Conservation (phyloP, 2,888 invertebrate species). For the Cyrtodaria siliqua region DNA sequence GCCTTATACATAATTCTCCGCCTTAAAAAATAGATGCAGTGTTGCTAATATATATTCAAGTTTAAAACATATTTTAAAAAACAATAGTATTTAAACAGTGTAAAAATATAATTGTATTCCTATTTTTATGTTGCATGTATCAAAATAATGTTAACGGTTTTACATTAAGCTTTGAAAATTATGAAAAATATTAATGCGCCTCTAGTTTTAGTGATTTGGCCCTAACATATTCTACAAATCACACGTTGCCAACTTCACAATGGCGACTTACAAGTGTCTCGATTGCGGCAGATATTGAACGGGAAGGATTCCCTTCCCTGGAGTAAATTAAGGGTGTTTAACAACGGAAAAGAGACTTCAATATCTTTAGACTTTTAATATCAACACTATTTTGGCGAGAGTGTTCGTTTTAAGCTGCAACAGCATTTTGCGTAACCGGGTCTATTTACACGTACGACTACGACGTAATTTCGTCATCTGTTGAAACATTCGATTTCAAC, state of each 20-base stretch:
- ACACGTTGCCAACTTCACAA: conserved; percentile 77
- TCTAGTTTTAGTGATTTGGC: conserved; percentile 22
- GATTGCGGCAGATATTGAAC: conserved; percentile 54
- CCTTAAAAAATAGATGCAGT: background rate
- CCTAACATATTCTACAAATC: conserved; percentile 30
- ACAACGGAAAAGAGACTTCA: conserved; percentile 35
- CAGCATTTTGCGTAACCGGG: conserved; percentile 37
- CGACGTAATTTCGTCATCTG: conserved; percentile 71
- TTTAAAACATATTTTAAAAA: too few relatives aligned
- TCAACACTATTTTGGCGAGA: background rate
- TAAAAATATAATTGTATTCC: background rate
- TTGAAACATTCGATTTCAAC: conserved; percentile 69
- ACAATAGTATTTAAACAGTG: too few relatives aligned
- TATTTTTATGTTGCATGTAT: background rate
- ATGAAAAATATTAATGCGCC: background rate
- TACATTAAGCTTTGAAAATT: too few relatives aligned
- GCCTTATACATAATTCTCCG: background rate
- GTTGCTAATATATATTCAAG: too few relatives aligned
- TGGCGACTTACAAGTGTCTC: conserved; percentile 62
- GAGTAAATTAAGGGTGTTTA: conserved; percentile 69
- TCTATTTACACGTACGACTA: conserved; percentile 5
- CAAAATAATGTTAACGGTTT: background rate
- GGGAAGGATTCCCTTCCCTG: conserved; percentile 74
- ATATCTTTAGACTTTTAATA: too few relatives aligned
- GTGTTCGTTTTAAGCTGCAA: background rate